Percentiles rank a stretch among this genome's conserved stretches.
phyloP scores from a whole-genome alignment of 2,113 vertebrate species.

The Perca flavescens region DNA sequence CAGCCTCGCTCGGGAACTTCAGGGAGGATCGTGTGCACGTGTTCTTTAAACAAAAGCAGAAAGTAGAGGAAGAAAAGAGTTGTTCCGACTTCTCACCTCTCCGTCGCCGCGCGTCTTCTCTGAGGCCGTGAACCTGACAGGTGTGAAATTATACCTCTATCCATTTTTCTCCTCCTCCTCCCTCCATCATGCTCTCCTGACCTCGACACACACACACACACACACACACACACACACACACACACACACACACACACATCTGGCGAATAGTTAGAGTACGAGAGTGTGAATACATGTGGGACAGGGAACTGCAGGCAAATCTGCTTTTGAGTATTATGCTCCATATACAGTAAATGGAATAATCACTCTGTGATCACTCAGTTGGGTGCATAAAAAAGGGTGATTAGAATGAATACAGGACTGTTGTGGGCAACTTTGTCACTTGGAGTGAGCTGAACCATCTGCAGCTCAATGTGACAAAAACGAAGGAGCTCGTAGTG shows the following conservation, averaged over 20 bases:
- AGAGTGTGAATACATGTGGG: background rate
- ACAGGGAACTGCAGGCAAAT: no score
- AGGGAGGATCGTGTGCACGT: background rate
- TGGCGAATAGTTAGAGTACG: slow-evolving; percentile 24
- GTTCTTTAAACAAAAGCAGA: slow-evolving; percentile 54
- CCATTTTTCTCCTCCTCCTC: slow-evolving; percentile 15
- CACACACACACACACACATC: slow-evolving; percentile 18
- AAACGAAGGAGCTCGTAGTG: no score
- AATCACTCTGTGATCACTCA: no score
- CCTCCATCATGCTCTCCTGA: slow-evolving; percentile 20
- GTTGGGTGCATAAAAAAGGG: no score
- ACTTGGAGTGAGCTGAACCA: no score
- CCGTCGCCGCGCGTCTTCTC: slow-evolving; percentile 25
- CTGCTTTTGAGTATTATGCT: no score
- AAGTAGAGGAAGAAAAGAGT: background rate
- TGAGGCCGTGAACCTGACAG: slow-evolving; percentile 55
- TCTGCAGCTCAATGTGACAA: no score
- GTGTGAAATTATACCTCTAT: slow-evolving; percentile 58
- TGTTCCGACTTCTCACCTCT: slow-evolving; percentile 35
- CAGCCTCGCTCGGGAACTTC: no score
- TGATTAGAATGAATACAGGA: no score
- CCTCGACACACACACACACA: slow-evolving; percentile 49
- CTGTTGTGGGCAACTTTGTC: no score
- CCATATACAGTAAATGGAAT: no score
- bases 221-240: no score